These are phyloP conservation scores for Octonoba sinensis DNA, from an alignment of 2,888 invertebrate genomes.

Conservation along the genomic window DNA sequence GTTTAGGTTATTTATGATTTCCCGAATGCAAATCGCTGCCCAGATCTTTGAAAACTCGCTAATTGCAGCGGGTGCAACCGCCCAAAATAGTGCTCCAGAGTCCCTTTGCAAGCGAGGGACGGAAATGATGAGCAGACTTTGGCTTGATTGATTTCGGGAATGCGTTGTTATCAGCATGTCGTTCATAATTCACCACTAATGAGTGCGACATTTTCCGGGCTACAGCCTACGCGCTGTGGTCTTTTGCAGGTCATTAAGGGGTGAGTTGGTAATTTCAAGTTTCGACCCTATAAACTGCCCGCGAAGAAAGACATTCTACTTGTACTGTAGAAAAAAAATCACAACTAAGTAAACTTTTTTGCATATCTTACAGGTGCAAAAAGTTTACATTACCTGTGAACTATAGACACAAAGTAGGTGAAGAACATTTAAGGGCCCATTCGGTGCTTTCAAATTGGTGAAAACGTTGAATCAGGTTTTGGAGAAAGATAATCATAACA, in stretches of 20 bases:
- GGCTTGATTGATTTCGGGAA: constrained; percentile 56
- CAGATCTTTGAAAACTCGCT: constrained; percentile 59
- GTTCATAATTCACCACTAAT: constrained; percentile 61
- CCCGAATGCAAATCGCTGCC: constrained; percentile 48
- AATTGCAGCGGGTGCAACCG: constrained; percentile 33
- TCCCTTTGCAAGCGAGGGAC: constrained; percentile 15
- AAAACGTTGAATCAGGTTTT: no score
- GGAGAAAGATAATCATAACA: no score
- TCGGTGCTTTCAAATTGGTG: no score
- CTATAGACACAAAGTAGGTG: no score
- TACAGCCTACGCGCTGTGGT: constrained; percentile 31
- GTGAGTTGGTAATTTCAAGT: constrained; percentile 35
- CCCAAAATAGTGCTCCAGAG: constrained; percentile 42
- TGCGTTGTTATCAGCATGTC: constrained; percentile 55
- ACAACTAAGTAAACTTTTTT: no score
- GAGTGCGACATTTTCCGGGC: constrained; percentile 51
- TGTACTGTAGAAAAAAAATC: no score
- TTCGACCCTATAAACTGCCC: background rate
- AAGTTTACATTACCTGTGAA: no score
- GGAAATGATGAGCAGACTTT: constrained; percentile 55
- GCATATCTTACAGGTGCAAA: no score
- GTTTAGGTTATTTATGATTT: constrained; percentile 61
- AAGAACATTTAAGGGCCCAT: no score
- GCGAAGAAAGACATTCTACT: no score
- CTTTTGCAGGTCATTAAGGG: constrained; percentile 38